phyloP scores from a whole-genome alignment of 92 coral and sea anemone genomes.

The Micromussa lordhowensis region DNA sequence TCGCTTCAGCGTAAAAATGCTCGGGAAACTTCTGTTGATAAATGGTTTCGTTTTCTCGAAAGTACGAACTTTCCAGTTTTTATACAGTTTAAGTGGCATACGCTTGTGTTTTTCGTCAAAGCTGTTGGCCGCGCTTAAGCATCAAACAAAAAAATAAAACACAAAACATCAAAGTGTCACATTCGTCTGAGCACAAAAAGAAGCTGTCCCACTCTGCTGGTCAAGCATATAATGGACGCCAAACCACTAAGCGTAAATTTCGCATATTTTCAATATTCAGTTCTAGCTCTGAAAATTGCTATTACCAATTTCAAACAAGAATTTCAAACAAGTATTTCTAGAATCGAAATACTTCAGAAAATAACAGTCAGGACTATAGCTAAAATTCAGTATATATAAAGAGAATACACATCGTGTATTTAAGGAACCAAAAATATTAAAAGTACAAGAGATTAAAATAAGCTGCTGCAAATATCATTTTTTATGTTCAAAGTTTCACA shows the following conservation, averaged over 20 bases:
- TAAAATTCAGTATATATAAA: too few relatives aligned
- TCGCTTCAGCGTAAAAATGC: conserved; percentile 27
- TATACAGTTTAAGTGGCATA: conserved; percentile 30
- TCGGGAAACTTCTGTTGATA: conserved; percentile 24
- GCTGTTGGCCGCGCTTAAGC: conserved; percentile 34
- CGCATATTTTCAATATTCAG: conserved; percentile 19
- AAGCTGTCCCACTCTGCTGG: conserved; percentile 34
- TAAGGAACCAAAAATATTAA: too few relatives aligned
- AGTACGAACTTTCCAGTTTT: conserved; percentile 13
- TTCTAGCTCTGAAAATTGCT: conserved; percentile 18
- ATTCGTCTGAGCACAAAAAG: conserved; percentile 1
- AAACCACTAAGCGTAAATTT: conserved; percentile 19
- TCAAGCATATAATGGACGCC: conserved; percentile 19
- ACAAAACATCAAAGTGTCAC: too few relatives aligned
- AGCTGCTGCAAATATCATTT: too few relatives aligned
- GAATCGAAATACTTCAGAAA: too few relatives aligned
- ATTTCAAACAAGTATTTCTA: too few relatives aligned
- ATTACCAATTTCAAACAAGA: conserved; percentile 17
- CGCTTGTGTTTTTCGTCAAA: conserved; percentile 26
- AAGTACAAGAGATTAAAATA: too few relatives aligned
- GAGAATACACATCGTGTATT: too few relatives aligned
- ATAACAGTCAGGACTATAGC: too few relatives aligned
- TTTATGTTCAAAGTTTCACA: too few relatives aligned
- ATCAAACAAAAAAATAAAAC: too few relatives aligned
- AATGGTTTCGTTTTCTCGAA: background rate